Evolutionary conservation across 2,113 vertebrate species (phyloP), one percentile per base, ranked within the genome.

Genomic region (Ursus arctos): DNA sequence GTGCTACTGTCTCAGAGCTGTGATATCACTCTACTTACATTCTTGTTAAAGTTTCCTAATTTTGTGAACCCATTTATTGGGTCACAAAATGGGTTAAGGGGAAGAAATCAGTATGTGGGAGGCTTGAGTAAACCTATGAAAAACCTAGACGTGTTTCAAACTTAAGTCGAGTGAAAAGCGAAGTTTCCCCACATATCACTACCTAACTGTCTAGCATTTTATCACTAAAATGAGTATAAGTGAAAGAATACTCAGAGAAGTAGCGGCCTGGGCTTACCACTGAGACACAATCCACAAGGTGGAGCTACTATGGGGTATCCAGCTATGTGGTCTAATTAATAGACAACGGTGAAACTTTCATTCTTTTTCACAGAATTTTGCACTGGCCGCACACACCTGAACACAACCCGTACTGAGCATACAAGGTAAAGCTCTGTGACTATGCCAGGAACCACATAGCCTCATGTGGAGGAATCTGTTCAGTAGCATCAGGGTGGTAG

Each of bases 231-330:
- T 24, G 65, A 63, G 59, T 0, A 3, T 31, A 65, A 21, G 16
- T 6, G 49, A 65, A 83, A 81, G 63, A 85, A 43, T 15, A 40
- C 49, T 74, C 49, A 12, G 74, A 36, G 40, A 51, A 65, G 74
- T 4, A 65, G 79, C 55, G 1, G 16, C 1, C 4, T 4, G 4
- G 3, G 28, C 26, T 81, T 63, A 85, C 79, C 47, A 8, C 43
- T 0, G 3, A 36, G 89, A 89, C 14, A 11, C 1, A 4, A 1
- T 65, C 96, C 92, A 93, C 7, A 6, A 85, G 85, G 85, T 33
- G 51, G 97, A 88, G 83, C 87, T 69, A 61, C 89, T 6, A 57
- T 12, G 18, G 94, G 33, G 86, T 31, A 51, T 57, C 85, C 85
- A 24, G 87, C 94, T 11, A 6, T 0, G 6, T 2, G 0, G 14